phyloP scores from a whole-genome alignment of 2,797 vertebrate species.

The Perodicticus potto region DNA sequence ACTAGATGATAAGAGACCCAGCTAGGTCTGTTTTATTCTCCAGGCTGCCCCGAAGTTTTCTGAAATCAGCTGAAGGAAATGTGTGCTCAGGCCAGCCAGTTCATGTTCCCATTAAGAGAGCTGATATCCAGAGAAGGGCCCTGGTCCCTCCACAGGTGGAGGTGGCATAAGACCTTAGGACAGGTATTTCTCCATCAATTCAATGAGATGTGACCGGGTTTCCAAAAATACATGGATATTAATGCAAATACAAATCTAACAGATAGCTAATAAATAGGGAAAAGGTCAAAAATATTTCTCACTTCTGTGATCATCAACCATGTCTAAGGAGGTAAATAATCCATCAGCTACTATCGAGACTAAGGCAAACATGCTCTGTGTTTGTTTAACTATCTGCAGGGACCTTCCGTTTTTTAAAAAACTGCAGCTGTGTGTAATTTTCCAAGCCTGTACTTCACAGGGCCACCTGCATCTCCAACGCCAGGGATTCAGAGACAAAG shows the following conservation, averaged over 20 bases:
- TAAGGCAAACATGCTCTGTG: not conserved
- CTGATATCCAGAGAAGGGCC: not conserved
- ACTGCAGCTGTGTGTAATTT: not conserved
- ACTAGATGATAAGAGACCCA: not conserved
- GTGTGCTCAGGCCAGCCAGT: rapidly evolving
- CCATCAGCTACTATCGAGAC: not conserved
- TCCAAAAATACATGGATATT: not conserved
- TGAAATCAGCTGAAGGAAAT: not conserved
- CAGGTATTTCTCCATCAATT: not conserved
- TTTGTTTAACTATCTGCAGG: not conserved
- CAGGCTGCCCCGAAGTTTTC: not conserved
- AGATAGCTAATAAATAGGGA: not conserved
- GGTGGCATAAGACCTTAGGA: no score
- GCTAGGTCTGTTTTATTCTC: not conserved
- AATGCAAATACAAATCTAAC: not conserved
- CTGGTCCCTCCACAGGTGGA: not conserved
- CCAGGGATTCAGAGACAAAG: rapidly evolving
- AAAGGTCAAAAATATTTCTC: not conserved
- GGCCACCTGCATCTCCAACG: not conserved
- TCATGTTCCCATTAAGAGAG: not conserved
- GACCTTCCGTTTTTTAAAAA: not conserved
- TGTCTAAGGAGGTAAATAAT: not conserved
- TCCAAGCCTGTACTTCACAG: not conserved
- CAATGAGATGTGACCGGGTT: not conserved
- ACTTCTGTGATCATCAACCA: not conserved